These are phyloP conservation scores for Galleria mellonella DNA, from an alignment of 1,140 invertebrate genomes.

Conservation along the genomic window DNA sequence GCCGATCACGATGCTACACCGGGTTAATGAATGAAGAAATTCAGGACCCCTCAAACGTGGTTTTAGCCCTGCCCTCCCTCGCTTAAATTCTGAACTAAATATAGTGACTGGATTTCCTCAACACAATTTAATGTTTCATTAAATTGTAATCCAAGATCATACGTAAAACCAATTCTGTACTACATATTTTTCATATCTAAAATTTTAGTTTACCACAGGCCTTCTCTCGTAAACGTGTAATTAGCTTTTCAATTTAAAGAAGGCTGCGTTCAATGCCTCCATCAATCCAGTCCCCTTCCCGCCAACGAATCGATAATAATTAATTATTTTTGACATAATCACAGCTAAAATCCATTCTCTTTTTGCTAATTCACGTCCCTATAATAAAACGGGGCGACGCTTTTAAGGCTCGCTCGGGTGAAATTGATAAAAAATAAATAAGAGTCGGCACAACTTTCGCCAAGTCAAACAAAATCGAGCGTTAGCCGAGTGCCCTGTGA, in stretches of 20 bases:
- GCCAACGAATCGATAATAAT: conserved; percentile 73
- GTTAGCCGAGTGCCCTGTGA: conserved; percentile 41
- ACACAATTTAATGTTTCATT: too few relatives aligned
- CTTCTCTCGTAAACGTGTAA: conserved; percentile 48
- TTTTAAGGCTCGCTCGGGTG: conserved; percentile 56
- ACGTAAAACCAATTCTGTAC: too few relatives aligned
- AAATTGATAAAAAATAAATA: conserved; percentile 74
- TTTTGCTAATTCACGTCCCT: conserved; percentile 75
- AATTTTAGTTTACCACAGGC: conserved; percentile 11
- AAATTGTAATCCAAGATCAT: too few relatives aligned
- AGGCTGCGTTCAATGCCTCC: conserved; percentile 44
- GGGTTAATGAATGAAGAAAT: conserved; percentile 64
- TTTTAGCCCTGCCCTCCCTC: conserved; percentile 12
- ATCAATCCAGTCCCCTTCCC: conserved; percentile 60
- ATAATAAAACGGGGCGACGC: conserved; percentile 65
- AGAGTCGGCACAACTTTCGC: conserved; percentile 49
- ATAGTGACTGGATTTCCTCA: conserved; percentile 2
- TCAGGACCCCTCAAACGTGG: conserved; percentile 32
- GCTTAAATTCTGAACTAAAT: conserved; percentile 25
- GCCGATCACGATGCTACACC: conserved; percentile 48
- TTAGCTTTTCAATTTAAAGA: conserved; percentile 70
- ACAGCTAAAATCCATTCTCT: conserved; percentile 75
- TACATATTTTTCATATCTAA: too few relatives aligned
- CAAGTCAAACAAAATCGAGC: conserved; percentile 60
- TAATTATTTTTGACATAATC: conserved; percentile 77